Percentiles rank a stretch among this genome's conserved stretches.
phyloP scores from a whole-genome alignment of 64 coral and sea anemone species.

The Dendrophyllia cribrosa region DNA sequence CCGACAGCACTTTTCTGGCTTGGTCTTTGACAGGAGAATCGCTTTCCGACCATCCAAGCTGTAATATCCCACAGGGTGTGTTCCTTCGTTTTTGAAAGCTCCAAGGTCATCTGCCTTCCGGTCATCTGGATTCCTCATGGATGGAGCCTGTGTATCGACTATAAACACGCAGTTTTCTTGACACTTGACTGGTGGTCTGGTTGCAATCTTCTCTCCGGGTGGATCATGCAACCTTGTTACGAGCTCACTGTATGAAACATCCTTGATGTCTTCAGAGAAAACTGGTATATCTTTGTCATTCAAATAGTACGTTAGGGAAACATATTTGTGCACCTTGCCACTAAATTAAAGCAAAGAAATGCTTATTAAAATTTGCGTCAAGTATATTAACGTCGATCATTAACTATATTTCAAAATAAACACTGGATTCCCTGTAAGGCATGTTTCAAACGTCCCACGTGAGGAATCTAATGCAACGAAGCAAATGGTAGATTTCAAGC shows the following conservation, averaged over 20 bases:
- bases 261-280: conserved; percentile 9
- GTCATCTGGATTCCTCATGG: background rate
- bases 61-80: background rate
- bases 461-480: no score
- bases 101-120: background rate
- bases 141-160: background rate
- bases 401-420: background rate
- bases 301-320: background rate
- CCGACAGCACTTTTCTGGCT: background rate
- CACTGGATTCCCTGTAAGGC: background rate
- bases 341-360: conserved; percentile 1
- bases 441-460: background rate
- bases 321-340: background rate
- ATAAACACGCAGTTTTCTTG: conserved; percentile 5
- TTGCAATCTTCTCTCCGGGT: background rate
- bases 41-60: background rate
- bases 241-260: background rate
- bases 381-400: background rate
- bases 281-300: conserved; percentile 10
- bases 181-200: conserved; percentile 15
- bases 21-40: background rate
- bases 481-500: no score
- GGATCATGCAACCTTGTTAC: no score
- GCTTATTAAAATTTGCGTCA: background rate
- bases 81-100: conserved; percentile 1